Evolutionary conservation across 2,888 invertebrate genomes (phyloP).

Genomic region (Cantharis rustica): DNA sequence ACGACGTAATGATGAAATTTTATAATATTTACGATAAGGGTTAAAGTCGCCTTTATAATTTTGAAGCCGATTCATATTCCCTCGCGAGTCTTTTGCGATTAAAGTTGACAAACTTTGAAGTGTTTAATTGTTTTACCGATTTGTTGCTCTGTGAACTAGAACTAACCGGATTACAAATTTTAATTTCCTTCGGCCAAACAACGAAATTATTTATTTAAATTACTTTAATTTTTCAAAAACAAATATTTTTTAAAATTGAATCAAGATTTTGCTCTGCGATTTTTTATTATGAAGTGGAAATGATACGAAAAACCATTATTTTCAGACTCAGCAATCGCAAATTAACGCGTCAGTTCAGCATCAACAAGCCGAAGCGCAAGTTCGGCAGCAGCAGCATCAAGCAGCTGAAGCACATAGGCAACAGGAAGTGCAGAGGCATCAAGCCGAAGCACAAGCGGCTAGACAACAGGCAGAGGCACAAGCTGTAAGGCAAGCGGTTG

Average conservation of each 20-base stretch:
- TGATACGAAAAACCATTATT: slow-evolving; percentile 9
- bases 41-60: background rate
- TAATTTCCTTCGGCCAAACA: background rate
- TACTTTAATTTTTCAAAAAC: too few relatives aligned
- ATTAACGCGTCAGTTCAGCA: slow-evolving; percentile 39
- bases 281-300: background rate
- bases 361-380: slow-evolving; percentile 49
- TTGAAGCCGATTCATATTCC: background rate
- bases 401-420: slow-evolving; percentile 40
- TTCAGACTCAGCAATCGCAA: slow-evolving; percentile 39
- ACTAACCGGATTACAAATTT: background rate
- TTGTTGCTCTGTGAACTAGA: background rate
- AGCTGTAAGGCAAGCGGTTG: slow-evolving; percentile 40
- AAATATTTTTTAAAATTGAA: too few relatives aligned
- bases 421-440: slow-evolving; percentile 46
- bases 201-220: background rate
- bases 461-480: slow-evolving; percentile 45
- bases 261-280: too few relatives aligned
- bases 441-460: slow-evolving; percentile 38
- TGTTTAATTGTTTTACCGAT: background rate
- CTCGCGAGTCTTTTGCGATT: background rate
- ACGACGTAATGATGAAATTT: background rate
- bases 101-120: background rate
- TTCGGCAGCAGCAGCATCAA: slow-evolving; percentile 49
- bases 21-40: background rate